Evolutionary conservation across 35 echinoderm and acorn worm genomes (phyloP).

Genomic region (Ptychodera flava): DNA sequence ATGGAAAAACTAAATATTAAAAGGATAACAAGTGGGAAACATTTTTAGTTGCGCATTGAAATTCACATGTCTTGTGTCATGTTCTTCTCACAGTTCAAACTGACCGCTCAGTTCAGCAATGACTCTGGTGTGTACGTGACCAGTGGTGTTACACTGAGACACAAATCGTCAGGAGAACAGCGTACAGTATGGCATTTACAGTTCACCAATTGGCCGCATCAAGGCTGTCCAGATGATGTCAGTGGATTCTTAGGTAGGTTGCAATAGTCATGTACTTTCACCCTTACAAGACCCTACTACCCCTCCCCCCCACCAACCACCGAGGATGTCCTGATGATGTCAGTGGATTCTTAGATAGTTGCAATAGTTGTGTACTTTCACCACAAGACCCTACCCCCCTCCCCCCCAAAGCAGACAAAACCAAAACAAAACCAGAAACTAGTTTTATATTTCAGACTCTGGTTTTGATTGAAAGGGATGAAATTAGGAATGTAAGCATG

Average conservation of each 20-base stretch:
- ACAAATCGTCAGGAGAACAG: conserved; percentile 95
- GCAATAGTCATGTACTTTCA: neutral
- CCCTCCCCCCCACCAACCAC: no score
- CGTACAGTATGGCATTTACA: conserved; percentile 95
- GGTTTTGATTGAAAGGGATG: no score
- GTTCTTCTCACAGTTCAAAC: conserved; percentile 79
- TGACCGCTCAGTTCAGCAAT: conserved; percentile 92
- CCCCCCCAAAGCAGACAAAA: no score
- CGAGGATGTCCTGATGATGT: conserved; percentile 88
- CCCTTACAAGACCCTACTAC: no score
- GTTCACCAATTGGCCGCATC: conserved; percentile 94
- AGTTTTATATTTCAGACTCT: no score
- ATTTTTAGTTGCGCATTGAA: no score
- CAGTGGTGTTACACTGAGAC: conserved; percentile 81
- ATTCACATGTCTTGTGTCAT: no score
- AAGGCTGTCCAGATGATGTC: conserved; percentile 86
- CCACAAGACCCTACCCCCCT: no score
- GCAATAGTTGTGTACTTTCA: neutral
- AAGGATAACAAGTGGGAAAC: no score
- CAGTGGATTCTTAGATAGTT: conserved; percentile 82
- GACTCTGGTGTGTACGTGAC: conserved; percentile 91
- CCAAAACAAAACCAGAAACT: no score
- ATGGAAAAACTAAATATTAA: no score
- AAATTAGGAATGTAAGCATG: no score
- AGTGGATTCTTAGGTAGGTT: conserved; percentile 88